Percentiles rank a stretch among this genome's conserved stretches.
Conservation (phyloP, 2,888 invertebrate genomes). For the Drosophila barbarae region DNA sequence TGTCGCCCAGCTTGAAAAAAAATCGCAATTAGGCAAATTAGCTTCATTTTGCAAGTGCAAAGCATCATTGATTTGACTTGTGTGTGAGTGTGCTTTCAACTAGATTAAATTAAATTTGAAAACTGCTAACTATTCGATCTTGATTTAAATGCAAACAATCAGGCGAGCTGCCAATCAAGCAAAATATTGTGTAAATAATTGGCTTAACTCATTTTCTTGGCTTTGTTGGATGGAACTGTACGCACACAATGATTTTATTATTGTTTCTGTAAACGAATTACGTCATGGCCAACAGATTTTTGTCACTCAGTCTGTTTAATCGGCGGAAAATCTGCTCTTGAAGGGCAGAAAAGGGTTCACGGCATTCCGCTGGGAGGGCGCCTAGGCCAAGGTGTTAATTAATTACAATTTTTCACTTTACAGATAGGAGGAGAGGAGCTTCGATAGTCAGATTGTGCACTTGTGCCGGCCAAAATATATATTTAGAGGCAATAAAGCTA, state of each 20-base stretch:
- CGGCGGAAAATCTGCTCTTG: not conserved
- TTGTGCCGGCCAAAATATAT: conserved; percentile 14
- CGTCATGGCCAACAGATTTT: conserved; percentile 16
- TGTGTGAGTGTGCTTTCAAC: not conserved
- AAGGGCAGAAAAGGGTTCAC: conserved; percentile 11
- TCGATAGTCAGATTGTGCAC: conserved; percentile 16
- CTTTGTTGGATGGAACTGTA: conserved; percentile 11
- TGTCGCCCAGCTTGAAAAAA: not conserved
- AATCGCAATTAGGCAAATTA: conserved; percentile 6
- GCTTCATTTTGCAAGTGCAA: not conserved
- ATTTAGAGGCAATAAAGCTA: conserved; percentile 26
- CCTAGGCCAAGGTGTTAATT: conserved; percentile 31
- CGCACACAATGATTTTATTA: conserved; percentile 22
- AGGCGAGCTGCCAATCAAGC: conserved; percentile 27
- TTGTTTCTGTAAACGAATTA: conserved; percentile 14
- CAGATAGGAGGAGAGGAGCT: not conserved
- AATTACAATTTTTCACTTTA: conserved; percentile 5
- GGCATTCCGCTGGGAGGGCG: conserved; percentile 13
- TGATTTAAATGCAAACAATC: conserved; percentile 35
- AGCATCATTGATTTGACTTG: conserved; percentile 2
- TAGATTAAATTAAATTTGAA: conserved; percentile 18
- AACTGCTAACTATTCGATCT: conserved; percentile 25
- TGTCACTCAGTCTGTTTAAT: conserved; percentile 4
- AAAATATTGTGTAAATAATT: conserved; percentile 44
- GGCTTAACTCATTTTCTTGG: conserved; percentile 27